Base-by-base conservation (phyloP, 2,888 invertebrate genomes). In the Invenusta paracnida region DNA sequence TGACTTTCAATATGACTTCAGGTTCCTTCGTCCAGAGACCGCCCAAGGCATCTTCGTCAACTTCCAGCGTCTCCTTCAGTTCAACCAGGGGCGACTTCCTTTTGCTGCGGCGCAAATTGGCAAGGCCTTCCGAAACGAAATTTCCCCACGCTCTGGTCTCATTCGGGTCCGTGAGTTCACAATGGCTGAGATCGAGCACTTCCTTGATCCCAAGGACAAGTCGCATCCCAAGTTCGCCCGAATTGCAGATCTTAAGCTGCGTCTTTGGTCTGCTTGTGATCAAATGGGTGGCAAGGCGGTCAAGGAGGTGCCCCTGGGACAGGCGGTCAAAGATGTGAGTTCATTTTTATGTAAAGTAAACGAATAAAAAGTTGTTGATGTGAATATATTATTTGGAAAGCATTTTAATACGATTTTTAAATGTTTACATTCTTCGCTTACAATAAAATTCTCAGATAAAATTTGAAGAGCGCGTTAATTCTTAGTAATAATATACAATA, bases 21-120 rank as follows among this genome's bases (percentile, higher is more conserved):
- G 94, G 23, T 99, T 95, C 91, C 93, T 99, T 28, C 94, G 99
- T 87, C 99, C 99, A 28, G 99, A 99, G 93, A 99, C 99, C 17
- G 99, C 99, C 0, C 99, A 99, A 92, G 99, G 99, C 29, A 99
- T 99, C 88, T 99, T 99, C 92, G 98, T 99, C 0, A 99, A 99
- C 92, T 99, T 99, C 91, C 99, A 99, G 91, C 93, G 99, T 17
- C 93, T 99, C 29, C 92, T 99, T 85, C 98, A 98, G 92, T 99
- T 99, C 91, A 99, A 99, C 92, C 96, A 97, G 90, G 98, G 97
- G 2, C 94, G 94, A 88, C 91, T 98, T 48, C 99, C 99, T 29
- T 99, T 99, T 93, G 98, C 98, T 88, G 98, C 97, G 85, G 98
- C 98, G 13, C 99, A 99, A 93, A 98, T 99, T 89, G 99, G 99